These are phyloP conservation scores for Sinopyrophorus schimmeli DNA, from an alignment of 2,888 invertebrate species.

Conservation along the genomic window DNA sequence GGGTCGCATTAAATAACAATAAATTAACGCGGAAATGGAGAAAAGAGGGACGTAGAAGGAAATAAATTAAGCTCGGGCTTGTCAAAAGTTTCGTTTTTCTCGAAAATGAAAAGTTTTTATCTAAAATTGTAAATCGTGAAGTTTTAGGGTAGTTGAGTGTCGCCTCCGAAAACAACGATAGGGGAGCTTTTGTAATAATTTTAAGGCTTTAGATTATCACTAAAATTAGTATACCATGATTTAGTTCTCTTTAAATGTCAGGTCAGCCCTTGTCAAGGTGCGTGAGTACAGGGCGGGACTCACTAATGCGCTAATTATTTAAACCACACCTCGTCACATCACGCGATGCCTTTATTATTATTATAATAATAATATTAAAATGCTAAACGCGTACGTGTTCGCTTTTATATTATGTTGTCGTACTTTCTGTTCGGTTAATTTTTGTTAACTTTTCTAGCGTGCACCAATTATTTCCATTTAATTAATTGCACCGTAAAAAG, in stretches of 20 bases:
- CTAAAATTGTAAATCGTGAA: not conserved
- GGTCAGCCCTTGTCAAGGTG: constrained; percentile 31
- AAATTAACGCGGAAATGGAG: too few relatives aligned
- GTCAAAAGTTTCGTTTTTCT: too few relatives aligned
- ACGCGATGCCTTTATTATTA: constrained; percentile 33
- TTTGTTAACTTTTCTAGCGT: not conserved
- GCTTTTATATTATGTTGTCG: too few relatives aligned
- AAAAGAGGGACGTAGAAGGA: too few relatives aligned
- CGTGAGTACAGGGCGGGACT: constrained; percentile 43
- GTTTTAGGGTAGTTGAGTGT: not conserved
- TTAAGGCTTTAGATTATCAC: constrained; percentile 14
- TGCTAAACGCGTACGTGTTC: constrained; percentile 19
- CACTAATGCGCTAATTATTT: constrained; percentile 45
- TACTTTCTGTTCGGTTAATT: too few relatives aligned
- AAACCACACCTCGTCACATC: constrained; percentile 41
- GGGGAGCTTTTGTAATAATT: constrained; percentile 1
- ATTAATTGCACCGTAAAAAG: too few relatives aligned
- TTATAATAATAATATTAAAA: constrained; percentile 32
- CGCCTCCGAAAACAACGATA: not conserved
- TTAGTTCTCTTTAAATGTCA: constrained; percentile 15
- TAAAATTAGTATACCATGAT: constrained; percentile 13
- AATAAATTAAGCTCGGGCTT: too few relatives aligned
- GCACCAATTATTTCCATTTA: too few relatives aligned
- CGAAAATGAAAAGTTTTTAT: not conserved
- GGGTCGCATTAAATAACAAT: too few relatives aligned